These are phyloP conservation scores for Aselliscus stoliczkanus DNA, from an alignment of 2,797 vertebrate genomes.

Conservation along the genomic window DNA sequence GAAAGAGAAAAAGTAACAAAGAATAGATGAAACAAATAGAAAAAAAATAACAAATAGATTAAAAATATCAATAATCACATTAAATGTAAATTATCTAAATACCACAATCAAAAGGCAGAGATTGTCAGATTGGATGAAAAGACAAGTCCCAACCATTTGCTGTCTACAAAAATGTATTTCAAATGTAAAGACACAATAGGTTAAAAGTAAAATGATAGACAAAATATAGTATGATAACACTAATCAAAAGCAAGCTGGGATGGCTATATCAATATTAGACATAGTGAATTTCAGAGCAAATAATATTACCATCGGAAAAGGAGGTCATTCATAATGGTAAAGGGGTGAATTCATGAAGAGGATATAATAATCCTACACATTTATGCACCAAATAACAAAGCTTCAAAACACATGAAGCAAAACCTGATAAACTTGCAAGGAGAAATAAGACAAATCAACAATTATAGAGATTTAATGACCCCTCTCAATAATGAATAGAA, in stretches of 20 bases:
- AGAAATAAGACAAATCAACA: not conserved
- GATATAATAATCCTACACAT: not conserved
- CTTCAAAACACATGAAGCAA: not conserved
- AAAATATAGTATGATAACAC: not conserved
- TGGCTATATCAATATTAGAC: conserved; percentile 22
- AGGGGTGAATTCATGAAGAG: not conserved
- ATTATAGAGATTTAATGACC: not conserved
- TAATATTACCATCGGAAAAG: not conserved
- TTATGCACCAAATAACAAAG: not conserved
- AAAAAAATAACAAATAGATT: not conserved
- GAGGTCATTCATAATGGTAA: not conserved
- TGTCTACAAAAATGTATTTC: not conserved
- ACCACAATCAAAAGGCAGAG: not conserved
- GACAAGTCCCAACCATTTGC: not conserved
- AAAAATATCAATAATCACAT: not conserved
- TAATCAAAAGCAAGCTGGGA: not conserved
- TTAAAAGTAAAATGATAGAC: not conserved
- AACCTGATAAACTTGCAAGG: not conserved
- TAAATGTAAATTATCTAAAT: conserved; percentile 3
- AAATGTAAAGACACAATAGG: not conserved
- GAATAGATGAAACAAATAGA: not conserved
- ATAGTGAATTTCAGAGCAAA: not conserved
- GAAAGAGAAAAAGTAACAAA: not conserved
- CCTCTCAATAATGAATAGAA: not conserved
- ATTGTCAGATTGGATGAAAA: not conserved